Conservation (phyloP, 2,888 invertebrate genomes). For the Prenolepis imparis region DNA sequence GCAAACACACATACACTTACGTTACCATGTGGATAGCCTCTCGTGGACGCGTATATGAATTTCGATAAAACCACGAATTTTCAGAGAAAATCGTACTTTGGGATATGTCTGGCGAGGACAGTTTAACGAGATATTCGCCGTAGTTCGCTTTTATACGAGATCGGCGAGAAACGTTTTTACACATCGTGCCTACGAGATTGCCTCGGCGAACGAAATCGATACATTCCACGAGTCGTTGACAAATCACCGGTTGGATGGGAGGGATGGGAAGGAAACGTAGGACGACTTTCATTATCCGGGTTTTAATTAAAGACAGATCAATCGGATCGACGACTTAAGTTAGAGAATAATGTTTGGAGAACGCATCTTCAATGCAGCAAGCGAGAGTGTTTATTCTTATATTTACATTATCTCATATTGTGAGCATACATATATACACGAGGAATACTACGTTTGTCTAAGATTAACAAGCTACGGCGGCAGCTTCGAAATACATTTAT, state of each 20-base stretch:
- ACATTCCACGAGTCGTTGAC: constrained; percentile 54
- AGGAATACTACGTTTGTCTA: neutral
- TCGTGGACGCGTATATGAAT: constrained; percentile 66
- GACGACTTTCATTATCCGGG: constrained; percentile 4
- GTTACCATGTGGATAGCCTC: constrained; percentile 5
- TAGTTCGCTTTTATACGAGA: constrained; percentile 42
- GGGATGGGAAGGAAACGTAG: too few relatives aligned
- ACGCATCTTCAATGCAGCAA: neutral
- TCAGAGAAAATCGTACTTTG: constrained; percentile 67
- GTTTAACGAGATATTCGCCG: constrained; percentile 75
- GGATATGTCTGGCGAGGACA: constrained; percentile 71
- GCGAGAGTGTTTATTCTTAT: neutral
- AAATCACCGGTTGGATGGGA: neutral
- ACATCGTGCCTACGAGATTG: constrained; percentile 51
- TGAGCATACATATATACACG: neutral
- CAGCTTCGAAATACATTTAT: neutral
- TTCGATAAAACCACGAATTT: constrained; percentile 78
- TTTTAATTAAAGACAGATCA: constrained; percentile 45
- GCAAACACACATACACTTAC: neutral
- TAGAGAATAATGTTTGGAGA: neutral
- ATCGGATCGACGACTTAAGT: neutral
- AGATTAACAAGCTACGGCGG: neutral
- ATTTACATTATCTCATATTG: neutral
- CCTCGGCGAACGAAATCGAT: constrained; percentile 70
- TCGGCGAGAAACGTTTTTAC: constrained; percentile 59